phyloP scores from a whole-genome alignment of 2,888 invertebrate genomes.

The Meganola albula region DNA sequence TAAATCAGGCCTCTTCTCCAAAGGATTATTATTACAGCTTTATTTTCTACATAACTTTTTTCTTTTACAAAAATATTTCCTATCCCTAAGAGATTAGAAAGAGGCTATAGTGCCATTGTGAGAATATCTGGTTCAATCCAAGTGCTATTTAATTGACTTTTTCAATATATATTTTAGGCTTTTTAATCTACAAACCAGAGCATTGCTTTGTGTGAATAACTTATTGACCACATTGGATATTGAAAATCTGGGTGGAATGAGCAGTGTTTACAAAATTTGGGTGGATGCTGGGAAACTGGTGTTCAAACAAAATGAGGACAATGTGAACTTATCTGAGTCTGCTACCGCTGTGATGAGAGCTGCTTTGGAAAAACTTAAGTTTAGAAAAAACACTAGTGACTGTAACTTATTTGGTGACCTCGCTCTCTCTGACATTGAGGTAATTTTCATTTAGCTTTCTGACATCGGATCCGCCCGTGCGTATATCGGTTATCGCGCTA shows the following conservation, averaged over 20 bases:
- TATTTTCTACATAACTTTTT: too few relatives aligned
- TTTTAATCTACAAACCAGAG: constrained; percentile 78
- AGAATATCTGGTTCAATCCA: too few relatives aligned
- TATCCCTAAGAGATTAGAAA: too few relatives aligned
- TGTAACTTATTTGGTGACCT: constrained; percentile 73
- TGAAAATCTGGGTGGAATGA: constrained; percentile 81
- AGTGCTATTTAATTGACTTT: too few relatives aligned
- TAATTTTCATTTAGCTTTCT: too few relatives aligned
- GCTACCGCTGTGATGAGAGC: constrained; percentile 86
- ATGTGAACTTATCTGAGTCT: constrained; percentile 80
- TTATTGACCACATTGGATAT: constrained; percentile 79
- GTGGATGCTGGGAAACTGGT: constrained; percentile 80
- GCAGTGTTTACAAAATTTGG: constrained; percentile 81
- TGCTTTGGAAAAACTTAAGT: constrained; percentile 81
- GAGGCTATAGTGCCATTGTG: too few relatives aligned
- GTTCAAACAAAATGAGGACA: constrained; percentile 72
- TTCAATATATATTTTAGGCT: constrained; percentile 53
- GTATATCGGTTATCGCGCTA: not conserved
- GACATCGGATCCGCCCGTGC: too few relatives aligned
- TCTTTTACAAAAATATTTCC: too few relatives aligned
- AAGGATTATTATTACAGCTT: too few relatives aligned
- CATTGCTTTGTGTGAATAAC: constrained; percentile 84
- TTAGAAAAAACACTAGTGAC: constrained; percentile 44
- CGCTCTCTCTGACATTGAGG: constrained; percentile 77
- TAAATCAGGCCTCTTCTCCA: too few relatives aligned